These are phyloP conservation scores for Psettodes erumei DNA, from an alignment of 2,113 vertebrate species.

Conservation along the genomic window DNA sequence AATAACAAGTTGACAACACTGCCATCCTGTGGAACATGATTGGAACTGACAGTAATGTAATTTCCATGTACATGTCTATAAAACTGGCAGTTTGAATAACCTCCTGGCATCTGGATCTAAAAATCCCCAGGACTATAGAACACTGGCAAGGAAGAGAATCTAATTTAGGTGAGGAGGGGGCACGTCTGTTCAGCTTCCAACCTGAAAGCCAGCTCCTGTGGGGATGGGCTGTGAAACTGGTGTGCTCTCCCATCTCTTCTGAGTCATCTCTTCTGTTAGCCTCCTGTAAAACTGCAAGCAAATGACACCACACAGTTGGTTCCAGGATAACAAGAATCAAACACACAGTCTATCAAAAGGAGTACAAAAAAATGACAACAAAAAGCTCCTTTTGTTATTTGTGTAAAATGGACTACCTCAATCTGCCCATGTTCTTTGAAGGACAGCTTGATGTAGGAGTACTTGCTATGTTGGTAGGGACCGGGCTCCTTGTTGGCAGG, in stretches of 20 bases:
- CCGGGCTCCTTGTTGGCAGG: slow-evolving; percentile 91
- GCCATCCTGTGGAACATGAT: slow-evolving; percentile 60
- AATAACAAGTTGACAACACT: slow-evolving; percentile 39
- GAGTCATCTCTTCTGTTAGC: slow-evolving; percentile 93
- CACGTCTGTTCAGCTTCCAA: slow-evolving; percentile 57
- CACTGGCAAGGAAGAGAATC: neutral
- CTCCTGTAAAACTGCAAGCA: slow-evolving; percentile 90
- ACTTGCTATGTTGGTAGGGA: slow-evolving; percentile 95
- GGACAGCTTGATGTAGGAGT: slow-evolving; percentile 92
- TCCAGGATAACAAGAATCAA: neutral
- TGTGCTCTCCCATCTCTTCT: slow-evolving; percentile 92
- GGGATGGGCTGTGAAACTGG: slow-evolving; percentile 87
- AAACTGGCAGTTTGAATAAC: neutral
- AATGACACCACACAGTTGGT: neutral
- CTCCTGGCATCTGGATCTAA: neutral
- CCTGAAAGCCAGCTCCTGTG: slow-evolving; percentile 83
- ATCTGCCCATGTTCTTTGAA: slow-evolving; percentile 99
- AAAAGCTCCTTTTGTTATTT: neutral
- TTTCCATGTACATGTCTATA: neutral
- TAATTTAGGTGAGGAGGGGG: neutral
- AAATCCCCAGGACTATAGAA: neutral
- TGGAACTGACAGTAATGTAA: neutral
- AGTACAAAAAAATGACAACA: neutral
- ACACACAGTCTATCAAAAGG: neutral
- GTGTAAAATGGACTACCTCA: slow-evolving; percentile 82